Conservation (phyloP, 1,140 invertebrate species). For the Neodiprion virginianus region DNA sequence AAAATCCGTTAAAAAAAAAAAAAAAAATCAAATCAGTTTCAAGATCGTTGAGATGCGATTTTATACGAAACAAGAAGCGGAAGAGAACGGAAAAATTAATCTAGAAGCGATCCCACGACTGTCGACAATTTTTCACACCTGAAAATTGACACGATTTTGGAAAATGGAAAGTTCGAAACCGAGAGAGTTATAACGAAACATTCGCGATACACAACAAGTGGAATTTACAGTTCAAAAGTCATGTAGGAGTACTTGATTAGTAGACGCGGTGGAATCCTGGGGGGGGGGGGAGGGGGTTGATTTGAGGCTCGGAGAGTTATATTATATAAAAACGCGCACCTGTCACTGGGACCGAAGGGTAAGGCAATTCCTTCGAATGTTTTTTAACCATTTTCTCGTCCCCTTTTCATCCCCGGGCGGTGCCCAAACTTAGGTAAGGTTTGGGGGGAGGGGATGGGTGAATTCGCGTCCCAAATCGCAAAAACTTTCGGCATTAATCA, state of each 20-base stretch:
- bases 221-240: not conserved
- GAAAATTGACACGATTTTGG: too few species aligned
- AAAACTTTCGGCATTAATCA: conserved; percentile 13
- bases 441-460: too few species aligned
- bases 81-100: too few species aligned
- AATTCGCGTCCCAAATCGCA: conserved; percentile 8
- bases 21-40: too few species aligned
- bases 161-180: too few species aligned
- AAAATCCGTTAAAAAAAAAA: too few species aligned
- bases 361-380: not conserved
- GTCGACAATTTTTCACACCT: too few species aligned
- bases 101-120: too few species aligned
- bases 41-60: too few species aligned
- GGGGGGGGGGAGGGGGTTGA: too few species aligned
- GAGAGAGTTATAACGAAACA: too few species aligned
- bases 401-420: not conserved
- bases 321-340: not conserved
- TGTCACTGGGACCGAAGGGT: not conserved
- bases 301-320: not conserved
- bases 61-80: too few species aligned
- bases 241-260: not conserved
- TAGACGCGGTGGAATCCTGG: not conserved
- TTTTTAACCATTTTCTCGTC: not conserved
- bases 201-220: not conserved
- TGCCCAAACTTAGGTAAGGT: not conserved